Conservation (phyloP, 2,797 vertebrate species). For the Phrynocephalus vlangalii region DNA sequence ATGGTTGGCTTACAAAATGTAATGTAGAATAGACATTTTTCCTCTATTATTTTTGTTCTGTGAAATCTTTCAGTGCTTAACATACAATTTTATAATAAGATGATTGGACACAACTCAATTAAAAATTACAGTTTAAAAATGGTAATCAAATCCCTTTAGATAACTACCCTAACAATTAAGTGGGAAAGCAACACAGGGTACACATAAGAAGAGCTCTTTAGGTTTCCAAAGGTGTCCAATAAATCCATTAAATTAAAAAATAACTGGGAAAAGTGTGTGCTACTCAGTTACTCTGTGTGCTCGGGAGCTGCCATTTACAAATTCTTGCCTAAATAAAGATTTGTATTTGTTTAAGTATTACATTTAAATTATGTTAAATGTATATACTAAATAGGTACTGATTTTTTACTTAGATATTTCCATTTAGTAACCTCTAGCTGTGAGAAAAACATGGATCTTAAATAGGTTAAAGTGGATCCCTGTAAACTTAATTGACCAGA, state of each 20-base stretch:
- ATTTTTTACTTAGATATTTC: too few relatives aligned
- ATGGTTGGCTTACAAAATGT: neutral
- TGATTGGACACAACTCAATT: neutral
- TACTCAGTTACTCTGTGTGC: neutral
- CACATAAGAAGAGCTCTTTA: neutral
- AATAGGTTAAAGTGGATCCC: too few relatives aligned
- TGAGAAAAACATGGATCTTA: too few relatives aligned
- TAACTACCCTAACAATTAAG: neutral
- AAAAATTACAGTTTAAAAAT: neutral
- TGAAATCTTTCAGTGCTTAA: neutral
- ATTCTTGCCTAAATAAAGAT: neutral
- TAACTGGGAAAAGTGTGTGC: neutral
- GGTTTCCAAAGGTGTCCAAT: neutral
- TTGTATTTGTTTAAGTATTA: neutral
- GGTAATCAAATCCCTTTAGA: neutral
- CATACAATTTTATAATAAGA: neutral
- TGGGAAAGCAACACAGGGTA: neutral
- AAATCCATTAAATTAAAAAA: neutral
- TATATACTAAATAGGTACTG: too few relatives aligned
- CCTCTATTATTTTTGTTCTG: neutral
- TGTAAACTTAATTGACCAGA: too few relatives aligned
- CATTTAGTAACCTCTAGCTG: too few relatives aligned
- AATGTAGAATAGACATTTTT: neutral
- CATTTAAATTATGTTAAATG: neutral
- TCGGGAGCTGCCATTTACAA: neutral